These are phyloP conservation scores for Drosophila subsilvestris DNA, from an alignment of 2,888 invertebrate species.

Conservation along the genomic window DNA sequence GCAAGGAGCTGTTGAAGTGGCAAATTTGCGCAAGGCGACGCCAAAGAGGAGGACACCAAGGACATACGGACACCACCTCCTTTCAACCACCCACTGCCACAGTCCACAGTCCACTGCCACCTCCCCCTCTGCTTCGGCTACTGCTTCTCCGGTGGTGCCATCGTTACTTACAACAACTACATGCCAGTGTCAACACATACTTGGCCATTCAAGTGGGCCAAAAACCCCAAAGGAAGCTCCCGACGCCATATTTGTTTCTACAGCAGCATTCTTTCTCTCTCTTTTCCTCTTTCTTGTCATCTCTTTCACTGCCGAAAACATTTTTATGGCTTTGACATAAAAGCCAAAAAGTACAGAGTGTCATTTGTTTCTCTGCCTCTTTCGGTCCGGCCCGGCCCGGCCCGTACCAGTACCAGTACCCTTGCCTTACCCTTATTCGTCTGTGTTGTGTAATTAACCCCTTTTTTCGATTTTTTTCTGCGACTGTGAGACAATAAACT, in stretches of 20 bases:
- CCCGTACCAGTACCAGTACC: background rate
- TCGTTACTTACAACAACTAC: constrained; percentile 84
- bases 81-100: constrained; percentile 15
- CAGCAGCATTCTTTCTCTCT: background rate
- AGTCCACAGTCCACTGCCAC: background rate
- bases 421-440: constrained; percentile 4
- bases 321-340: constrained; percentile 73
- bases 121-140: constrained; percentile 1
- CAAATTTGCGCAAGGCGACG: constrained; percentile 83
- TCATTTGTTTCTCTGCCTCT: constrained; percentile 49
- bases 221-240: constrained; percentile 38
- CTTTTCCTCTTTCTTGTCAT: background rate
- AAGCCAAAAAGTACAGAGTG: constrained; percentile 60
- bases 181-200: constrained; percentile 84
- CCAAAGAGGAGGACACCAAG: constrained; percentile 55
- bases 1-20: constrained; percentile 84
- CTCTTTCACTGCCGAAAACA: constrained; percentile 40
- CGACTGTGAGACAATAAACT: constrained; percentile 72
- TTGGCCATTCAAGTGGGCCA: constrained; percentile 78
- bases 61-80: constrained; percentile 54
- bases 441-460: constrained; percentile 66
- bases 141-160: constrained; percentile 53
- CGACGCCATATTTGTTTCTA: constrained; percentile 78
- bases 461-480: constrained; percentile 47
- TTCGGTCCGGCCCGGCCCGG: constrained; percentile 7